phyloP scores from a whole-genome alignment of 2,113 vertebrate genomes.

The Indri indri region DNA sequence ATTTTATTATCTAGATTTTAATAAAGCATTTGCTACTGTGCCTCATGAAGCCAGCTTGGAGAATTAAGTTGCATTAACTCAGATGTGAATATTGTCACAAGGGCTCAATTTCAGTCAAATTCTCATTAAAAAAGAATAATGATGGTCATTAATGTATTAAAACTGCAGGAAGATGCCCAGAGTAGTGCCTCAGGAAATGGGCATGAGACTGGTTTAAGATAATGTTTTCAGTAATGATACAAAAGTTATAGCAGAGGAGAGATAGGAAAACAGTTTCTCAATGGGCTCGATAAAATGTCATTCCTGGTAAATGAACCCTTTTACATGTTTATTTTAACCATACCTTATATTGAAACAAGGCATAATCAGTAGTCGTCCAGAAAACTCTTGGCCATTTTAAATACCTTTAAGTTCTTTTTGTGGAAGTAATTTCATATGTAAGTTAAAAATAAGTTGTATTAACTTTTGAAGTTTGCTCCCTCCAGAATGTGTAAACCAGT shows the following conservation, averaged over 20 bases:
- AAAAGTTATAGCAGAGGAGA: neutral
- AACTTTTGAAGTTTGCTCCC: conserved; percentile 34
- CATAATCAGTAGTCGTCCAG: neutral
- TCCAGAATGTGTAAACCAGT: conserved; percentile 47
- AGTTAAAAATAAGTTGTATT: conserved; percentile 54
- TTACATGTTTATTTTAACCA: conserved; percentile 5
- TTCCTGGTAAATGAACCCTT: neutral
- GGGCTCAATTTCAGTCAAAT: conserved; percentile 16
- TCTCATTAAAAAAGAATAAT: conserved; percentile 41
- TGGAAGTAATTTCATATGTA: conserved; percentile 10
- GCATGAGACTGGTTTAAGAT: neutral
- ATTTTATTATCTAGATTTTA: conserved; percentile 57
- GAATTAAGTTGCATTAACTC: conserved; percentile 51
- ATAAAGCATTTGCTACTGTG: conserved; percentile 36
- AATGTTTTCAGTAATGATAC: neutral
- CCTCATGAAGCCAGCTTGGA: conserved; percentile 26
- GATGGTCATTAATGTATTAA: conserved; percentile 15
- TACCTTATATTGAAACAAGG: neutral
- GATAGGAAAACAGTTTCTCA: neutral
- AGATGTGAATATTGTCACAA: conserved; percentile 34
- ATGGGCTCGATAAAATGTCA: neutral
- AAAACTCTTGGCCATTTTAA: conserved; percentile 28
- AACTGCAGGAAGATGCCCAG: conserved; percentile 5
- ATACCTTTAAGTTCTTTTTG: neutral
- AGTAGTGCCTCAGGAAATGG: neutral